These are phyloP conservation scores for Indicator maculatus DNA, from an alignment of 2,113 vertebrate genomes.

Conservation along the genomic window DNA sequence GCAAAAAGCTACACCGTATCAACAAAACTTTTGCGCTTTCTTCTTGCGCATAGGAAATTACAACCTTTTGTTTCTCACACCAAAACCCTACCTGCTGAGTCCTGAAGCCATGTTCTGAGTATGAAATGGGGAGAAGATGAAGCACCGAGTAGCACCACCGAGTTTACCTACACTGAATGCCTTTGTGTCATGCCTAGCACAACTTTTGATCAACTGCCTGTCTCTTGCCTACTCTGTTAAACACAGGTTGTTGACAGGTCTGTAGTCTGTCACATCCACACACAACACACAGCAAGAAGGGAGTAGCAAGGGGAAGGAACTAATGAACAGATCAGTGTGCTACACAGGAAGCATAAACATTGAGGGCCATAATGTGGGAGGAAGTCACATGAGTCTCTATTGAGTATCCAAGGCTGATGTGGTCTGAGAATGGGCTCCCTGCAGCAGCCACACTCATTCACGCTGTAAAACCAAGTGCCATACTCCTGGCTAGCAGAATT, in stretches of 20 bases:
- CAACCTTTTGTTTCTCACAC: neutral
- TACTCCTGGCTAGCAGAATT: neutral
- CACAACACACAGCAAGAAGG: neutral
- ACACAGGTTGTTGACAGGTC: neutral
- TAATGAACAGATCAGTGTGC: neutral
- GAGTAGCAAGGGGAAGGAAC: neutral
- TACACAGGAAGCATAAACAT: neutral
- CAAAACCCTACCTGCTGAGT: neutral
- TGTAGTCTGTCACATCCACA: neutral
- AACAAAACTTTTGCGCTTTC: neutral
- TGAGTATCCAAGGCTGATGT: neutral
- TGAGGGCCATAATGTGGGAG: neutral
- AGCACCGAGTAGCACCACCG: neutral
- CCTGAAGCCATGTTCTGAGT: neutral
- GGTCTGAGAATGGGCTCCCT: neutral
- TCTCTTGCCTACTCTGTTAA: neutral
- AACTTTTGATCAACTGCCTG: neutral
- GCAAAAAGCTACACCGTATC: neutral
- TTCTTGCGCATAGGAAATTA: neutral
- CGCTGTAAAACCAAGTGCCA: neutral
- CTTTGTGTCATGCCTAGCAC: neutral
- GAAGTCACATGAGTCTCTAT: neutral
- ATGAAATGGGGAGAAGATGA: neutral
- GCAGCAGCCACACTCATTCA: neutral
- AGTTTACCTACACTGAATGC: neutral